Percentiles rank a stretch among this genome's conserved stretches.
Evolutionary conservation across 2,888 invertebrate species (phyloP).

Genomic region (Sturmia bella): DNA sequence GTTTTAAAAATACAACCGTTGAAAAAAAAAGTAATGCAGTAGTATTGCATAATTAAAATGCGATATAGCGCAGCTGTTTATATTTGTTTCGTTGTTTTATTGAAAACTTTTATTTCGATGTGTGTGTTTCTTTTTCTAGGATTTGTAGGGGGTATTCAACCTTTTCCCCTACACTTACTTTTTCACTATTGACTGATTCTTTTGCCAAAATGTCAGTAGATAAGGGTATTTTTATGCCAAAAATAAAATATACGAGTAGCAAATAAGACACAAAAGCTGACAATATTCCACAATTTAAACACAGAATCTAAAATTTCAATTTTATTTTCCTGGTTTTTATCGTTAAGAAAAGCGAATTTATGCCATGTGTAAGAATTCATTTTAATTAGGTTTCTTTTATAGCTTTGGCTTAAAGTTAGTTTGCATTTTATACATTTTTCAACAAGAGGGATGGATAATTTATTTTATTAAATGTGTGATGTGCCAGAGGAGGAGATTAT

Average conservation of each 20-base stretch:
- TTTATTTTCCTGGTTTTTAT: no score
- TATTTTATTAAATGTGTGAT: no score
- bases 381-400: no score
- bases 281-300: constrained; percentile 17
- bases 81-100: constrained; percentile 1
- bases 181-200: constrained; percentile 15
- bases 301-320: constrained; percentile 13
- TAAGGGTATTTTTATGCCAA: constrained; percentile 38
- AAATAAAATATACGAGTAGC: not conserved
- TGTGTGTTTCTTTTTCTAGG: not conserved
- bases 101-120: not conserved
- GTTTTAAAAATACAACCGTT: not conserved
- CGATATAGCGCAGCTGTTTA: constrained; percentile 17
- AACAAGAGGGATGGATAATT: no score
- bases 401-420: no score
- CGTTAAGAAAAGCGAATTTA: no score
- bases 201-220: constrained; percentile 56
- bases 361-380: no score
- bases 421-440: no score
- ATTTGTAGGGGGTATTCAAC: constrained; percentile 16
- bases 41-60: constrained; percentile 34
- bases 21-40: not conserved
- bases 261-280: constrained; percentile 20
- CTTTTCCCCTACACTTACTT: not conserved
- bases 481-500: no score